Evolutionary conservation across 2,113 vertebrate genomes (phyloP).

Genomic region (Vulpes vulpes): DNA sequence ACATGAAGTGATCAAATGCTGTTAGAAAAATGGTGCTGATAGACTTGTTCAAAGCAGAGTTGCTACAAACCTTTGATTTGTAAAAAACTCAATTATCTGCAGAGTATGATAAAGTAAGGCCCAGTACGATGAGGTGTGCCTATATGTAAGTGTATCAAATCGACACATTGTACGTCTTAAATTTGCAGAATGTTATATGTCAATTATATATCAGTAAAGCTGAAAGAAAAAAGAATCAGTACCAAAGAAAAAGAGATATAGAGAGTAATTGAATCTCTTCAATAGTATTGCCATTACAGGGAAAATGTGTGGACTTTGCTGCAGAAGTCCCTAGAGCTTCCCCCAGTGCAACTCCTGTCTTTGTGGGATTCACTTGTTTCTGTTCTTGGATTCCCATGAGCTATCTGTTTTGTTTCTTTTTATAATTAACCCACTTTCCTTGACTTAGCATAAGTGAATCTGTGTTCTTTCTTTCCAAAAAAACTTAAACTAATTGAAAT

Average conservation of each 20-base stretch:
- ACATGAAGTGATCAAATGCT: neutral
- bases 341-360: neutral
- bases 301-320: neutral
- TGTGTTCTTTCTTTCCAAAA: neutral
- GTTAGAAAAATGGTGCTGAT: neutral
- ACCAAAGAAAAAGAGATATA: neutral
- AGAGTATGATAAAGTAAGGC: neutral
- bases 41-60: neutral
- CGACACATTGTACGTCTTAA: neutral
- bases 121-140: neutral
- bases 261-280: neutral
- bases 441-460: neutral
- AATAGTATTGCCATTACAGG: neutral
- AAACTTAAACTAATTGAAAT: constrained; percentile 13
- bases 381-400: neutral
- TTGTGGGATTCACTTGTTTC: neutral
- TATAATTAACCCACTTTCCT: neutral
- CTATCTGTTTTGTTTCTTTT: neutral
- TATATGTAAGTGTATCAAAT: neutral
- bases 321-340: neutral
- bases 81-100: neutral
- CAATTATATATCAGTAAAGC: neutral
- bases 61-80: neutral
- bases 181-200: neutral
- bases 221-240: neutral